Base-by-base conservation (phyloP, 1,140 invertebrate species). In the Sinella curviseta region DNA sequence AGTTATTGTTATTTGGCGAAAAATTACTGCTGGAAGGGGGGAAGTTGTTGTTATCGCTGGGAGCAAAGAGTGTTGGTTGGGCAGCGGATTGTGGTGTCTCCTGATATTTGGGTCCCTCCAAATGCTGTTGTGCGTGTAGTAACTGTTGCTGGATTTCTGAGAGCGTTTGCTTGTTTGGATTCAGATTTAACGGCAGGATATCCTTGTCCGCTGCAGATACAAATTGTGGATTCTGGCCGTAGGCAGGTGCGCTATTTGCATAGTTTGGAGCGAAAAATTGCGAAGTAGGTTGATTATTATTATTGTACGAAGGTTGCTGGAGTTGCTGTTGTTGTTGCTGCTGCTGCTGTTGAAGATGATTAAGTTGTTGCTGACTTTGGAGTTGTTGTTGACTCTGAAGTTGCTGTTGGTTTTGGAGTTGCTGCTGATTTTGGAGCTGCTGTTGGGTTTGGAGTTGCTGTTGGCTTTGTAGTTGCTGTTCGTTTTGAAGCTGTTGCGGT, bases 111-210 rank as follows among this genome's bases (percentile, higher is more conserved):
- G 57, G 57, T n/a, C n/a, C n/a, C n/a, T 3, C n/a, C 55, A 60
- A 8, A 70, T 8, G 31, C 31, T 70, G 65, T 16, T 60, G 12
- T n/a, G 57, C 57, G 8, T 60, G 57, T 17, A n/a, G 12, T 60
- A 70, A 24, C 12, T 70, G 65, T 33, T 70, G 65, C 24, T 70
- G 65, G 24, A 70, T 70, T 70, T 70, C 65, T 17, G 65, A 70
- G 2, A 70, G 8, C 1, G 65, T 31, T 70, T 70, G 65, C 30
- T 70, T 70, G 31, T 70, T 70, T 3, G 65, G 65, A n/a, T 70
- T 70, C 30, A 70, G 24, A 33, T 70, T 70, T 24, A 70, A n/a
- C 1, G 65, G 65, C 31, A 70, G 24, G 31, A 70, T 70, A 33
- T 70, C 65, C 31, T 70, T 70, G 1, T 70, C 65, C 4, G 31